Base-by-base conservation (phyloP, 2,113 vertebrate genomes). In the Coturnix japonica region DNA sequence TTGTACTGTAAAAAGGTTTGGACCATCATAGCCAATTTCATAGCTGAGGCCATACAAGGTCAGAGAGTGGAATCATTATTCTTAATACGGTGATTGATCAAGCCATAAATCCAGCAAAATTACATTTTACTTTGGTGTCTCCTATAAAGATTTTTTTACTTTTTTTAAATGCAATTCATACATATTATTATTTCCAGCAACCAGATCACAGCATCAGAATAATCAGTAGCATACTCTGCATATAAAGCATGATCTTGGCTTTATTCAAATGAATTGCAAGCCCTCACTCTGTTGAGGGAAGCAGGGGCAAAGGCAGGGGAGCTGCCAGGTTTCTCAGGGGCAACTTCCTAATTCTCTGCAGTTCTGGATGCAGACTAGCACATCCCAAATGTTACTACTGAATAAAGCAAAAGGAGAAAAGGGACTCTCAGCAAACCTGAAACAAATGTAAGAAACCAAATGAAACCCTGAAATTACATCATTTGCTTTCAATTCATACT, bases 1-100 rank as follows among this genome's bases (percentile, higher is more conserved):
- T 64, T 44, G 73, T 65, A 80, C 51, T 74, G 83, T 84, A 89
- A 81, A 94, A 95, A 73, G 76, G 90, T 91, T 96, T 78, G 89
- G 80, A 49, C 35, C 53, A 87, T 91, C 75, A n/a, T 75, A 69
- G 56, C 66, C 67, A 83, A 95, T 96, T 61, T 91, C 87, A 79
- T 64, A 83, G 90, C 65, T 90, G 85, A 57, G 84, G 87, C 81
- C 88, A 89, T 70, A 37, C 89, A 93, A 96, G 94, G 96, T 96
- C 95, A 91, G 72, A 49, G 51, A 79, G 63, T 33, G 64, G 53
- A 93, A 94, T 83, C 56, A 60, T 84, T 89, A 85, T 37, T 95
- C 91, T 94, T 95, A 93, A 93, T 81, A 79, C 39, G 65, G 78
- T 46, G 87, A 97, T 89, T 93, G 96, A 96, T 95, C 94, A 87